A percentile compares a stretch with the other conserved stretches of the same genome.
Conservation (phyloP, 92 coral and sea anemone genomes). For the Plumapathes pennacea region DNA sequence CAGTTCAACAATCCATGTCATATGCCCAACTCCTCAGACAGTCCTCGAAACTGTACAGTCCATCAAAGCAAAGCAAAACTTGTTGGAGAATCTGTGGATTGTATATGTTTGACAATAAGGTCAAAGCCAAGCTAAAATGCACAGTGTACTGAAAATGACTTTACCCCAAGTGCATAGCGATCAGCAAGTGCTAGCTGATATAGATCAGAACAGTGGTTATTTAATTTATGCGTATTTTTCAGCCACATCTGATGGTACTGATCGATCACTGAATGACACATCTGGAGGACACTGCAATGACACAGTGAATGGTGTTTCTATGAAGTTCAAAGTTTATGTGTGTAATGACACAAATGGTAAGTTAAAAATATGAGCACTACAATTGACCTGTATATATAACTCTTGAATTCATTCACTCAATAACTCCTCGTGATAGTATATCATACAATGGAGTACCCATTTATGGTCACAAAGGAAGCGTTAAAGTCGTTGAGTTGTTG, state of each 20-base stretch:
- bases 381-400: no score
- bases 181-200: no score
- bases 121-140: no score
- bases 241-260: slow-evolving; percentile 63
- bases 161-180: no score
- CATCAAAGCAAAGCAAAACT: slow-evolving; percentile 3
- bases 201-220: no score
- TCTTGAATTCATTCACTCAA: no score
- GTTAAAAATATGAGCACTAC: no score
- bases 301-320: slow-evolving; percentile 4
- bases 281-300: slow-evolving; percentile 43
- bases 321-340: slow-evolving; percentile 50
- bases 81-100: slow-evolving; percentile 24
- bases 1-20: slow-evolving; percentile 1
- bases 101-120: slow-evolving; percentile 4
- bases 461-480: no score
- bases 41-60: slow-evolving; percentile 13
- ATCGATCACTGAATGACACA: slow-evolving; percentile 9
- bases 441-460: no score
- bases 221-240: neutral
- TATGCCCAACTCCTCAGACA: slow-evolving; percentile 14
- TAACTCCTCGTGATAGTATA: no score
- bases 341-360: slow-evolving; percentile 15
- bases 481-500: no score
- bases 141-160: no score